These are phyloP conservation scores for Unio pictorum DNA, from an alignment of 2,888 invertebrate genomes.

Conservation along the genomic window DNA sequence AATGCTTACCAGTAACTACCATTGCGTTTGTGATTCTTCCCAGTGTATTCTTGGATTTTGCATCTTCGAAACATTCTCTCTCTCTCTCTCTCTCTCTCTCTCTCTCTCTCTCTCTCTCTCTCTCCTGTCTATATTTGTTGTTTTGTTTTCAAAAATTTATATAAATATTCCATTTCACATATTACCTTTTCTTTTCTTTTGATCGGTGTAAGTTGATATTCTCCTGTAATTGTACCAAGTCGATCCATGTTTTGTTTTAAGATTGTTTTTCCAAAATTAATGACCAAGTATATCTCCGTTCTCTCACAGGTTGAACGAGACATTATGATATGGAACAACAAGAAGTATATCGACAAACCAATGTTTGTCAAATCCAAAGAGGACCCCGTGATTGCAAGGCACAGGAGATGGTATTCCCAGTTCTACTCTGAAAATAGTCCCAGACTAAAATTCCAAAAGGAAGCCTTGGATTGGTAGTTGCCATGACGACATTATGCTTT, in stretches of 20 bases:
- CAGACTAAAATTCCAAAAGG: constrained; percentile 42
- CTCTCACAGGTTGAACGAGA: constrained; percentile 84
- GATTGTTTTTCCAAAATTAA: neutral
- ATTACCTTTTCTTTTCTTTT: neutral
- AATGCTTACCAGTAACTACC: no score
- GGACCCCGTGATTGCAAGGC: constrained; percentile 81
- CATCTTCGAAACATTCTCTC: no score
- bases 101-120: constrained; percentile 6
- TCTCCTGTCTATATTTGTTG: no score
- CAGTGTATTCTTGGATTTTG: no score
- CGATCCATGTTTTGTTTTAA: neutral
- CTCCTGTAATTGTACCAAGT: no score
- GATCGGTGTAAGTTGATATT: no score
- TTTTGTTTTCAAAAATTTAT: no score
- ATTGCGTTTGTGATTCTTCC: no score
- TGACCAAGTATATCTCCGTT: neutral
- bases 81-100: constrained; percentile 10
- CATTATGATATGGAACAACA: constrained; percentile 89
- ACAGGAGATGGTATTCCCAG: constrained; percentile 86
- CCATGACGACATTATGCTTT: neutral
- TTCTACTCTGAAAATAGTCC: constrained; percentile 85
- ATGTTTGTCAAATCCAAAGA: constrained; percentile 78
- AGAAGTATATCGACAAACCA: constrained; percentile 81
- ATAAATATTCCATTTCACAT: no score
- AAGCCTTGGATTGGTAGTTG: constrained; percentile 42